Conservation (phyloP, 2,797 vertebrate genomes). For the Nyctibius grandis region DNA sequence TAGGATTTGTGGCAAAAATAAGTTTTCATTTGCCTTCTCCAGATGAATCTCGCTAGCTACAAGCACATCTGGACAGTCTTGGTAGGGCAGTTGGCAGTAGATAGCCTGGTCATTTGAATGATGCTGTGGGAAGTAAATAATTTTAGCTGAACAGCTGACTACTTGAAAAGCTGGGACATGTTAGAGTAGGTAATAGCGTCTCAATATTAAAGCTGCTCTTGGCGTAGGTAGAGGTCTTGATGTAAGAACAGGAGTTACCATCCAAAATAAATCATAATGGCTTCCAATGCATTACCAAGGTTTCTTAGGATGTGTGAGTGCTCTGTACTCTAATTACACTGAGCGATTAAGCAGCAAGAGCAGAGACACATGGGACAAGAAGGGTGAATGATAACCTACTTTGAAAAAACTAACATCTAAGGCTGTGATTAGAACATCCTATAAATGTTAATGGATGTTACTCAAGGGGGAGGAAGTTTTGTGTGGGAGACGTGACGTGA, state of each 20-base stretch:
- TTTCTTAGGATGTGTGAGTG: not conserved
- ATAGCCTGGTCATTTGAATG: not conserved
- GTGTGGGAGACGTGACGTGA: not conserved
- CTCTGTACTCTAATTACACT: not conserved
- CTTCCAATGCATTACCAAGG: not conserved
- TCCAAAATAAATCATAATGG: not conserved
- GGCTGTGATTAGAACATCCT: constrained; percentile 19
- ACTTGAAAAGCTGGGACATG: not conserved
- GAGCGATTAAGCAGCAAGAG: not conserved
- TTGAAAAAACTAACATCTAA: constrained; percentile 25
- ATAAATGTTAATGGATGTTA: constrained; percentile 50
- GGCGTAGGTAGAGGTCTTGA: not conserved
- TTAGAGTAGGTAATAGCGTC: not conserved
- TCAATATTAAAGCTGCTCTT: not conserved
- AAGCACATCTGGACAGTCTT: not conserved
- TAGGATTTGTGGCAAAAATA: not conserved
- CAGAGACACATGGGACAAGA: not conserved
- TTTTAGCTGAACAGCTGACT: not conserved
- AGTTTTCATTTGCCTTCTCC: not conserved
- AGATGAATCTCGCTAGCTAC: not conserved
- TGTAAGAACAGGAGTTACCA: not conserved
- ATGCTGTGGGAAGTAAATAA: not conserved
- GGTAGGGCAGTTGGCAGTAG: not conserved
- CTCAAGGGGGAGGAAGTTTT: not conserved
- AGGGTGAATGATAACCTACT: constrained; percentile 36